Evolutionary conservation across 2,888 invertebrate species (phyloP), one percentile per base, ranked within the genome.

Genomic region (Unio delphinus): DNA sequence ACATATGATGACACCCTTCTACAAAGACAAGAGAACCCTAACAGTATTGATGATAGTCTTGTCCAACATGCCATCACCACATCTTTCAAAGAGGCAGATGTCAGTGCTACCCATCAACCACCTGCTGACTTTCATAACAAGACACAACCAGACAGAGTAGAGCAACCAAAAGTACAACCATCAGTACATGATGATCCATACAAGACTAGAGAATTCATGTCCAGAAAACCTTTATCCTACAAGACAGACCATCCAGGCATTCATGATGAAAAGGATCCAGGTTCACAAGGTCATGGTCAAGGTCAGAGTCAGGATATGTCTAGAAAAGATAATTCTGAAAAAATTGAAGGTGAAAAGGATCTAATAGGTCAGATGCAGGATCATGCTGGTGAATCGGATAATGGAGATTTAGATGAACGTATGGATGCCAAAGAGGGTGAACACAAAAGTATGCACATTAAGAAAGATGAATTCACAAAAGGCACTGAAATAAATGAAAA

Each of bases 171-270:
- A 64, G 69, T 73, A 6, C 72, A 70, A 55, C 76, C 78, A 58
- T 74, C 73, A 23, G n/a, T 70, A 26, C 71, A 72, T 65, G 70
- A 75, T 59, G 78, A 75, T 63, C 63, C 76, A 3, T 83, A 82
- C 57, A 69, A 67, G 26, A 78, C 79, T 23, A 75, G 68, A 55
- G 75, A 72, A 23, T 82, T 79, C 58, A 56, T 81, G 57, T 78
- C 81, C 7, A 75, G 83, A 62, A 81, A 81, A 70, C 78, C 80
- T 20, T 70, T 83, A 15, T 80, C 83, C 56, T 72, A 76, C 64
- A 79, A 74, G 55, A 30, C 69, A 23, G 66, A 63, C 18, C 55
- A 55, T 62, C 28, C 62, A 54, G 55, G 57, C 69, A 70, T 66
- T 58, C 7, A 26, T 18, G 57, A 11, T 4, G 54, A 11, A 23